phyloP scores from a whole-genome alignment of 1,140 invertebrate genomes.

The Cephus cinctus region DNA sequence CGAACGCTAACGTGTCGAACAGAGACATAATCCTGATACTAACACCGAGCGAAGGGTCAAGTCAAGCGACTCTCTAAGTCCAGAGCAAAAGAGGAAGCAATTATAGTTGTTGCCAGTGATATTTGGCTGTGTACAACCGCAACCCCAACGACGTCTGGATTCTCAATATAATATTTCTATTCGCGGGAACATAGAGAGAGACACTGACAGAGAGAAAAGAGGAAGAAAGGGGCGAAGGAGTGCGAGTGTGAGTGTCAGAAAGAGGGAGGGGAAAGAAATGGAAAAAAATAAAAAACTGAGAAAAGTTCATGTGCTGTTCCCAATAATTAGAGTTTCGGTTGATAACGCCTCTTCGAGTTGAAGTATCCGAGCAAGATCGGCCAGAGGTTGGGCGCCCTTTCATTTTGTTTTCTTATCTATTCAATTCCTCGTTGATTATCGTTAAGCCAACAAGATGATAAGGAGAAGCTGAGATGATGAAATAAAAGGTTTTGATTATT shows the following conservation, averaged over 20 bases:
- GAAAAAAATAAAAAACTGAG: too few relatives aligned
- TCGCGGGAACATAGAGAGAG: too few relatives aligned
- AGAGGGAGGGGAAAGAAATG: too few relatives aligned
- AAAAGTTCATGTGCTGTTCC: too few relatives aligned
- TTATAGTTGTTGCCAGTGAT: slow-evolving; percentile 6
- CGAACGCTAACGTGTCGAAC: slow-evolving; percentile 30
- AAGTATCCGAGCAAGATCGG: slow-evolving; percentile 25
- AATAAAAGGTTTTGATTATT: slow-evolving; percentile 37
- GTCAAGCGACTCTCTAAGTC: slow-evolving; percentile 39
- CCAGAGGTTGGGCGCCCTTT: slow-evolving; percentile 28
- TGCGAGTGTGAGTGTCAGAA: too few relatives aligned
- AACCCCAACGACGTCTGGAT: too few relatives aligned
- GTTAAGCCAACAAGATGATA: too few relatives aligned
- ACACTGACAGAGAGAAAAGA: too few relatives aligned
- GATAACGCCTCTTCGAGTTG: slow-evolving; percentile 31
- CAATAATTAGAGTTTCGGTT: slow-evolving; percentile 34
- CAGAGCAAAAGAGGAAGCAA: background rate
- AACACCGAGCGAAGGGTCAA: slow-evolving; percentile 37
- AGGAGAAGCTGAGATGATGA: too few relatives aligned
- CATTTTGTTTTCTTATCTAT: slow-evolving; percentile 34
- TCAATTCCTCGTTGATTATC: slow-evolving; percentile 31
- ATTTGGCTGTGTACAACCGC: background rate
- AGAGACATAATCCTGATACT: slow-evolving; percentile 19
- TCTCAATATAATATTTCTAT: too few relatives aligned
- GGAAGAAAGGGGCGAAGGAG: too few relatives aligned